Evolutionary conservation across 1,140 invertebrate species (phyloP), one percentile per base, ranked within the genome.

Genomic region (Drosophila azteca): DNA sequence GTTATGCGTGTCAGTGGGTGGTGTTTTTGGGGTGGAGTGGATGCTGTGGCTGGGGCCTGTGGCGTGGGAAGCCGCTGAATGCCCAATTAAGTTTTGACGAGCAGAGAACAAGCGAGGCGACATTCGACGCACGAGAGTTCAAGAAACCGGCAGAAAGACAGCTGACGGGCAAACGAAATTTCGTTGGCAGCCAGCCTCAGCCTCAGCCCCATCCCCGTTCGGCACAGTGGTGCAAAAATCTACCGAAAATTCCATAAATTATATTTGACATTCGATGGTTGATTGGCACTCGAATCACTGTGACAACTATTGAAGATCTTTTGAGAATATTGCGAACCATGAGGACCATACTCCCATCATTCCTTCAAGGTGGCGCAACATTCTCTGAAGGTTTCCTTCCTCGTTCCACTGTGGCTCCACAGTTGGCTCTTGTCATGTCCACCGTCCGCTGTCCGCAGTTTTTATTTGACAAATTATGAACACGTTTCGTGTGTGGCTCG

Each of bases 401-500:
- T 45, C 48, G 54, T 8, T 51, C 53, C 54, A 45, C 54, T 59
- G 54, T 59, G 11, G 17, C 48, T 20, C 17, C 17, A 20, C 17
- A 24, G 55, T 35, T 43, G 31, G 17, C 61, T 41, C 9, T 24
- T 57, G 17, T 55, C 44, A 20, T 53, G 44, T 65, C 39, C 17
- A 20, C 1, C 17, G 44, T 65, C 39, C 29, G 31, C 22, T 50
- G 49, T 59, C 29, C 20, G 31, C 22, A 31, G 41, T n/a, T 6
- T 51, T 59, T 54, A 43, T 51, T 75, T 77, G 75, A 77, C 71
- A 77, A 77, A 75, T 75, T 77, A 75, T 75, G 71, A 77, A 77
- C 75, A 77, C 71, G 72, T 75, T 77, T 75, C 52, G 49, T 44
- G 49, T 26, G 49, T 53, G 49, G 35, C 35, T 39, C 11, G 11